A percentile compares a stretch with the other conserved stretches of the same genome.
phyloP scores from a whole-genome alignment of 2,888 invertebrate genomes.

The Megastigmus dorsalis region DNA sequence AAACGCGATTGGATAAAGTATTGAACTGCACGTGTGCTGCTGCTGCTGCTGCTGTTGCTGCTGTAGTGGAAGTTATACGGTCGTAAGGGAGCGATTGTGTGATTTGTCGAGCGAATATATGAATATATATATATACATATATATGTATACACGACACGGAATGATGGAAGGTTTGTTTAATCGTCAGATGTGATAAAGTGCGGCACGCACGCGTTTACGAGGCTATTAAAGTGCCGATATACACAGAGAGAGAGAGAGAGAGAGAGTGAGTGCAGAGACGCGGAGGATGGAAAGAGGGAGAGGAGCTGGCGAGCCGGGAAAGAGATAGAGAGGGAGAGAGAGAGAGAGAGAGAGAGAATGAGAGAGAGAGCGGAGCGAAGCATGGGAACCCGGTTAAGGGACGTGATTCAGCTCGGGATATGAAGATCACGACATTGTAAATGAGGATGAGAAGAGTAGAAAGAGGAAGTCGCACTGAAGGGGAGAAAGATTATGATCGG shows the following conservation, averaged over 20 bases:
- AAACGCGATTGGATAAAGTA: conserved; percentile 15
- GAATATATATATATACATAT: too few relatives aligned
- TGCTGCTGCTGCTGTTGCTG: too few relatives aligned
- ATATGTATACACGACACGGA: neutral
- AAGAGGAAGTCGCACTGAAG: conserved; percentile 52
- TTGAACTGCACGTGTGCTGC: neutral
- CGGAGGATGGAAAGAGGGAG: neutral
- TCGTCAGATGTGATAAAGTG: conserved; percentile 39
- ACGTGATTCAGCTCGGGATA: conserved; percentile 56
- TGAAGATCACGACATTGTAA: conserved; percentile 56
- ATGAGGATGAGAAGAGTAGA: conserved; percentile 54
- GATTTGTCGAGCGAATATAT: conserved; percentile 35
- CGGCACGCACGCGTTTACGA: conserved; percentile 42
- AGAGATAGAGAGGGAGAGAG: conserved; percentile 8
- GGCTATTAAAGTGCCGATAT: conserved; percentile 30
- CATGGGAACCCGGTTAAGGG: conserved; percentile 56
- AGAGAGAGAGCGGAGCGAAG: neutral
- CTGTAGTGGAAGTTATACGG: conserved; percentile 1
- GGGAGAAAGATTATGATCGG: conserved; percentile 55
- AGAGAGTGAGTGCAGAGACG: conserved; percentile 3
- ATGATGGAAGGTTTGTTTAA: conserved; percentile 32
- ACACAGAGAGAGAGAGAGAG: neutral
- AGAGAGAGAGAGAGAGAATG: conserved; percentile 17
- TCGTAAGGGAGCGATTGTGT: conserved; percentile 10
- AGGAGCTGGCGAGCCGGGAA: too few relatives aligned